A percentile compares a stretch with the other conserved stretches of the same genome.
phyloP scores from a whole-genome alignment of 2,888 invertebrate genomes.

The Phoronis australis region DNA sequence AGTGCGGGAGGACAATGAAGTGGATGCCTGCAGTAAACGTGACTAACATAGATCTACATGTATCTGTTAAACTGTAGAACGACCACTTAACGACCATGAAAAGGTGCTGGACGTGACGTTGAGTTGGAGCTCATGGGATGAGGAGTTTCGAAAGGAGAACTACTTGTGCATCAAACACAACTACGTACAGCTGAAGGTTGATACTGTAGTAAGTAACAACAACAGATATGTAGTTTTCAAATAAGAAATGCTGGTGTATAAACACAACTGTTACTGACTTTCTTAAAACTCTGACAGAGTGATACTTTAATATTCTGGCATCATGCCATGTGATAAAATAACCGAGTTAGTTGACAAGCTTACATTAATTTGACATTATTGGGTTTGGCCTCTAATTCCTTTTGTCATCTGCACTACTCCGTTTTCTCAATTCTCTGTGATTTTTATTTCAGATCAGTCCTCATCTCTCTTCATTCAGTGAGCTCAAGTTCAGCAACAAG shows the following conservation, averaged over 20 bases:
- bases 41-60: too few relatives aligned
- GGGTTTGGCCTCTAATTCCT: neutral
- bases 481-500: slow-evolving; percentile 64
- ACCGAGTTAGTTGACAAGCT: too few relatives aligned
- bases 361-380: too few relatives aligned
- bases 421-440: slow-evolving; percentile 35
- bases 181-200: slow-evolving; percentile 38
- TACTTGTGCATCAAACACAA: slow-evolving; percentile 63
- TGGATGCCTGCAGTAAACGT: too few relatives aligned
- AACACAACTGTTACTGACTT: too few relatives aligned
- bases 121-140: slow-evolving; percentile 84
- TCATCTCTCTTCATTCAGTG: slow-evolving; percentile 66
- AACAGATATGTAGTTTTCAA: too few relatives aligned
- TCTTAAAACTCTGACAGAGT: too few relatives aligned
- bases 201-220: slow-evolving; percentile 26
- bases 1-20: too few relatives aligned
- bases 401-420: neutral
- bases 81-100: slow-evolving; percentile 74
- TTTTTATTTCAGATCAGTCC: slow-evolving; percentile 58
- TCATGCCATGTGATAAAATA: too few relatives aligned
- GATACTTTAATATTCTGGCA: too few relatives aligned
- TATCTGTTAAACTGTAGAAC: too few relatives aligned
- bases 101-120: slow-evolving; percentile 60
- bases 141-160: slow-evolving; percentile 77
- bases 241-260: too few relatives aligned